Evolutionary conservation across 1,140 invertebrate species (phyloP).

Genomic region (Zaprionus inermis): DNA sequence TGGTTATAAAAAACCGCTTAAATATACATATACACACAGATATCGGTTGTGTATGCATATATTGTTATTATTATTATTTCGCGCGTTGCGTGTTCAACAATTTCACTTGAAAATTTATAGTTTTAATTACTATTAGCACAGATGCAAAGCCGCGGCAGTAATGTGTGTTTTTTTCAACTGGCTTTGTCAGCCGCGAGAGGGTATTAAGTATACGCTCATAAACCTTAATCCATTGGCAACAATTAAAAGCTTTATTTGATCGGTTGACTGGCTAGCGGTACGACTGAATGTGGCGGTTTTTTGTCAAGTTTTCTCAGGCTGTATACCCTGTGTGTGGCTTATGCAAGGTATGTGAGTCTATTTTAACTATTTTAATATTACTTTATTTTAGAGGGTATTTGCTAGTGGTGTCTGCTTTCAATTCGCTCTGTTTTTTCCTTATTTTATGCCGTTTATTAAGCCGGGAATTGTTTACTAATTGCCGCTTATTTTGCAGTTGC

Average conservation of each 20-base stretch:
- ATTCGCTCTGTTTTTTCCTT: background rate
- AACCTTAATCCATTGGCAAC: slow-evolving; percentile 75
- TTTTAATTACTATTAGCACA: slow-evolving; percentile 59
- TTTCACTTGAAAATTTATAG: slow-evolving; percentile 64
- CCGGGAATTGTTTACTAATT: slow-evolving; percentile 68
- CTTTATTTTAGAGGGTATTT: background rate
- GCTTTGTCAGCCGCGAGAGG: background rate
- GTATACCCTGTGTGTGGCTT: slow-evolving; percentile 2
- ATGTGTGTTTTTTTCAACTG: background rate
- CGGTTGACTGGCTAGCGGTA: slow-evolving; percentile 33
- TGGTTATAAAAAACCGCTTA: slow-evolving; percentile 60
- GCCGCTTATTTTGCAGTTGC: slow-evolving; percentile 44
- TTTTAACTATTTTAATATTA: no score
- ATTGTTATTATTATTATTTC: slow-evolving; percentile 46
- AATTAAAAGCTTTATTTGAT: slow-evolving; percentile 75
- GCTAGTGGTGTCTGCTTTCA: background rate
- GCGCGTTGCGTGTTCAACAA: slow-evolving; percentile 35
- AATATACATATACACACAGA: slow-evolving; percentile 30
- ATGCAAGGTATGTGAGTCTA: background rate
- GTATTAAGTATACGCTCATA: slow-evolving; percentile 74
- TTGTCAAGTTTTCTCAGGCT: background rate
- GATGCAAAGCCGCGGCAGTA: slow-evolving; percentile 36
- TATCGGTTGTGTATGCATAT: slow-evolving; percentile 31
- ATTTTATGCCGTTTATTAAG: slow-evolving; percentile 14
- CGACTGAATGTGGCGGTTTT: slow-evolving; percentile 14